These are phyloP conservation scores for Salvelinus namaycush DNA, from an alignment of 2,113 vertebrate genomes.

Conservation along the genomic window DNA sequence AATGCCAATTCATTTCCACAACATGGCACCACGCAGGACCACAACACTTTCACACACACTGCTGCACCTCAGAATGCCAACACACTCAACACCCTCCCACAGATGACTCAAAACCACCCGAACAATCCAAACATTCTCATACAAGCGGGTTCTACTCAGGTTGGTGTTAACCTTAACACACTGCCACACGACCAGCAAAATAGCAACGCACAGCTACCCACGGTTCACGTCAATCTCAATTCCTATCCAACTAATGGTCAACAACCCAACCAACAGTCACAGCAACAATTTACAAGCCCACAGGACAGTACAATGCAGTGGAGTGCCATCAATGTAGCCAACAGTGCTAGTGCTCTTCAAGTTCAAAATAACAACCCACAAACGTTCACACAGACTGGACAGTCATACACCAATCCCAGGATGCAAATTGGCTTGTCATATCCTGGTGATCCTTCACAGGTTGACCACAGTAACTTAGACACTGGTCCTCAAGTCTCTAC, in stretches of 20 bases:
- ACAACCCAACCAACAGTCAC: slow-evolving; percentile 25
- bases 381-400: background rate
- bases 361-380: slow-evolving; percentile 21
- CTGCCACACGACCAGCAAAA: slow-evolving; percentile 35
- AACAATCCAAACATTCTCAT: slow-evolving; percentile 64
- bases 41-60: slow-evolving; percentile 36
- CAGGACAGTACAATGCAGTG: background rate
- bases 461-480: background rate
- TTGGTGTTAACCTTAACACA: slow-evolving; percentile 65
- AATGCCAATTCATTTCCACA: slow-evolving; percentile 49
- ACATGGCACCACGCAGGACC: slow-evolving; percentile 56
- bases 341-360: too few relatives aligned
- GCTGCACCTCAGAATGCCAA: slow-evolving; percentile 39
- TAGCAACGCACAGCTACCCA: slow-evolving; percentile 56
- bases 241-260: slow-evolving; percentile 48
- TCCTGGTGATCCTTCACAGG: slow-evolving; percentile 13
- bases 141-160: slow-evolving; percentile 53
- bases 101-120: slow-evolving; percentile 44
- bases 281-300: background rate
- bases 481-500: slow-evolving; percentile 5
- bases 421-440: slow-evolving; percentile 29
- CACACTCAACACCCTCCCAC: slow-evolving; percentile 29
- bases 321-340: background rate
- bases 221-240: slow-evolving; percentile 72
- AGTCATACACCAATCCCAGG: slow-evolving; percentile 22